Percentiles rank a stretch among this genome's conserved stretches.
Conservation (phyloP, 2,888 invertebrate species). For the Aporophyla nigra region DNA sequence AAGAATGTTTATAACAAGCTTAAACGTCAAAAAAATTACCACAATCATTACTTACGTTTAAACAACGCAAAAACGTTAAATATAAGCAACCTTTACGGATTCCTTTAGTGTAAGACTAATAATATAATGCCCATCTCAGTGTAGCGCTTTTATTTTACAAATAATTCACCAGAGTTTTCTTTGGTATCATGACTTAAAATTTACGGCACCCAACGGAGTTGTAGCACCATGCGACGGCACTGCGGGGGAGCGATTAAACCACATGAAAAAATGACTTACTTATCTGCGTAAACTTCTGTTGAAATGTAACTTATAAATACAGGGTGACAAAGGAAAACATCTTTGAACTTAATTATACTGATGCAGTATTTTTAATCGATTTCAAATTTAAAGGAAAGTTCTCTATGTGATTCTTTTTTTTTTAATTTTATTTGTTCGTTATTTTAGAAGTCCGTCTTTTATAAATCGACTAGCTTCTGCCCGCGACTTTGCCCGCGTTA, state of each 20-base stretch:
- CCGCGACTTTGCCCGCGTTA: no score
- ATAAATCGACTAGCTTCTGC: no score
- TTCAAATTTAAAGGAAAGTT: no score
- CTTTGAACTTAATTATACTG: background rate
- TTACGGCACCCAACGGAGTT: slow-evolving; percentile 33
- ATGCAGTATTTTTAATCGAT: no score
- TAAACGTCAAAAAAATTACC: no score
- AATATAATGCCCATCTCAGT: background rate
- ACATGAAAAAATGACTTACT: slow-evolving; percentile 14
- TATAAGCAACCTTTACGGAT: background rate
- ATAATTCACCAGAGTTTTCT: slow-evolving; percentile 17
- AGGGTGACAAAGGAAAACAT: background rate
- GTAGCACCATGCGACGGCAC: slow-evolving; percentile 5
- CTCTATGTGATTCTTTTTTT: no score
- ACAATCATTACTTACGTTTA: no score
- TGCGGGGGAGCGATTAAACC: slow-evolving; percentile 17
- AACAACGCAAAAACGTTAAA: no score
- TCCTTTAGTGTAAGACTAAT: background rate
- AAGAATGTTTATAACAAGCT: no score
- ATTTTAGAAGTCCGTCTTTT: no score
- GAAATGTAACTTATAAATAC: background rate
- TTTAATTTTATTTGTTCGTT: no score
- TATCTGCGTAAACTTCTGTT: background rate
- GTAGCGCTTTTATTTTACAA: slow-evolving; percentile 25
- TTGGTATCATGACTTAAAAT: slow-evolving; percentile 32